Percentiles rank a stretch among this genome's conserved stretches.
Evolutionary conservation across 2,888 invertebrate genomes (phyloP).

Genomic region (Pyralis farinalis): DNA sequence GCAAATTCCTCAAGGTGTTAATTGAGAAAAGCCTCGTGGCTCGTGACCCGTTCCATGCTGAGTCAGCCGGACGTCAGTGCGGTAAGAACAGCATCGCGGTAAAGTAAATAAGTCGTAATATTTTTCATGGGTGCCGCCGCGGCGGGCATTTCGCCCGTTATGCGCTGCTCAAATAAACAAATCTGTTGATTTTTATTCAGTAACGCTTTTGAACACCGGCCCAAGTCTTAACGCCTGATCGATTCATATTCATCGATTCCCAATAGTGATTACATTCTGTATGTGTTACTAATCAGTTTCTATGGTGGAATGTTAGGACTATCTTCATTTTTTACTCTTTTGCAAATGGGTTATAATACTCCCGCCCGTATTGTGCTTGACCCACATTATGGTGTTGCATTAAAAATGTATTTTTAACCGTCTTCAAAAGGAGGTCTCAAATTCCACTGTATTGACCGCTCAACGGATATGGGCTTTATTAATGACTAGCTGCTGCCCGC

Average conservation of each 20-base stretch:
- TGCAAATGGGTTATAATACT: too few species aligned
- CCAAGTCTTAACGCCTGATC: slow-evolving; percentile 9
- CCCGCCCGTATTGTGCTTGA: too few species aligned
- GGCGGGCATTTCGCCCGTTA: slow-evolving; percentile 61
- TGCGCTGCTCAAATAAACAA: slow-evolving; percentile 71
- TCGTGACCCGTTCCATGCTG: slow-evolving; percentile 36
- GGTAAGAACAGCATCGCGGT: slow-evolving; percentile 58
- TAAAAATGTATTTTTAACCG: too few species aligned
- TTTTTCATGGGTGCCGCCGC: slow-evolving; percentile 68
- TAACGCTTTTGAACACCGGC: slow-evolving; percentile 47
- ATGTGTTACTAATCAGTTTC: slow-evolving; percentile 9
- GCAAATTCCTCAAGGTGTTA: slow-evolving; percentile 18
- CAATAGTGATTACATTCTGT: slow-evolving; percentile 36
- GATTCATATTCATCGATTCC: slow-evolving; percentile 36
- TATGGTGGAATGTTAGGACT: too few species aligned
- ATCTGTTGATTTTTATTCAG: slow-evolving; percentile 73
- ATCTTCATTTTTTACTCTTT: too few species aligned
- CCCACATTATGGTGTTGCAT: too few species aligned
- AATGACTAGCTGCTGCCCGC: too few species aligned
- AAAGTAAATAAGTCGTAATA: slow-evolving; percentile 77
- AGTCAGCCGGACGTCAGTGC: slow-evolving; percentile 59
- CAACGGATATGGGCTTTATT: too few species aligned
- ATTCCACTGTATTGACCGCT: too few species aligned
- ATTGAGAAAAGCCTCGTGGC: slow-evolving; percentile 32
- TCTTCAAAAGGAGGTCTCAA: too few species aligned